Evolutionary conservation across 2,888 invertebrate genomes (phyloP).

Genomic region (Netelia inedita): DNA sequence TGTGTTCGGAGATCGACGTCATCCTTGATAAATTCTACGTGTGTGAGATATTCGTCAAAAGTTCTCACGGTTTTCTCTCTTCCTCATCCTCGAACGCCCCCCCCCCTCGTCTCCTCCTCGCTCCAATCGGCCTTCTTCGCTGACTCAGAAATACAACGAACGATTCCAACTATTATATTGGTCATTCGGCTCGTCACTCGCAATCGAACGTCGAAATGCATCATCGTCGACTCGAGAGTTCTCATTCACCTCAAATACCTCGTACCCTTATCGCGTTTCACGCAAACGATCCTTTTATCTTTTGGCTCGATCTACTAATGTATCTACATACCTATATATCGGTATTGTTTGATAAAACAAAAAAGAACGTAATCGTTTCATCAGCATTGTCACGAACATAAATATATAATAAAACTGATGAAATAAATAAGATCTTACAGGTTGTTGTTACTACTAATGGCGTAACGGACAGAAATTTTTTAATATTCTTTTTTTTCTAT

Average conservation of each 20-base stretch:
- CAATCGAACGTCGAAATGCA: conserved; percentile 28
- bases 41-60: background rate
- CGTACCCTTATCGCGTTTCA: conserved; percentile 42
- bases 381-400: too few species aligned
- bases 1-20: conserved; percentile 32
- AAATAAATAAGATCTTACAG: too few species aligned
- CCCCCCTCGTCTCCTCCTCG: background rate
- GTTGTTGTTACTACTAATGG: too few species aligned
- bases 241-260: conserved; percentile 37
- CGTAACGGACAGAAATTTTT: too few species aligned
- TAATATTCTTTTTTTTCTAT: too few species aligned
- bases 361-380: too few species aligned
- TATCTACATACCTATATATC: too few species aligned
- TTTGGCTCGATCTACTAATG: background rate
- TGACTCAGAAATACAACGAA: background rate
- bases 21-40: conserved; percentile 49
- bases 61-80: conserved; percentile 48
- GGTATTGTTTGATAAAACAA: too few species aligned
- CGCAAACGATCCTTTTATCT: background rate
- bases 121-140: background rate
- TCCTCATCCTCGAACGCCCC: background rate
- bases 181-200: conserved; percentile 26
- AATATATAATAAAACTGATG: too few species aligned
- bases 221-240: conserved; percentile 2
- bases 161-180: conserved; percentile 50